Percentiles rank a stretch among this genome's conserved stretches.
These are phyloP conservation scores for Spodoptera exigua DNA, from an alignment of 2,888 invertebrate species.

Conservation along the genomic window DNA sequence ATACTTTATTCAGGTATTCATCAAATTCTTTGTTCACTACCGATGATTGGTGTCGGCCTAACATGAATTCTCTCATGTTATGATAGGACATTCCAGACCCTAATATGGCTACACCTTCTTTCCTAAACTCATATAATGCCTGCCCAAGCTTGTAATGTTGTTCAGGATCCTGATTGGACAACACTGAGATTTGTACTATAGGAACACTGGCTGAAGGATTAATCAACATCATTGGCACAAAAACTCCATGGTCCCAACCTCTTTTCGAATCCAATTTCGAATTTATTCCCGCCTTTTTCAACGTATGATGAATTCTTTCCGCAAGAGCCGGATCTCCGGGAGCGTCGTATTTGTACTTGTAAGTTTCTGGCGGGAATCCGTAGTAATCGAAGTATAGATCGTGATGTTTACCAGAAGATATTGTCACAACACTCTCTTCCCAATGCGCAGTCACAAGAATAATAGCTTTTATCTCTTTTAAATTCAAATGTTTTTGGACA, in stretches of 20 bases:
- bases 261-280: slow-evolving; percentile 78
- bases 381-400: slow-evolving; percentile 85
- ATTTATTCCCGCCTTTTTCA: slow-evolving; percentile 76
- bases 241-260: slow-evolving; percentile 87
- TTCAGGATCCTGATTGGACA: slow-evolving; percentile 76
- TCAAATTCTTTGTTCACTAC: slow-evolving; percentile 83
- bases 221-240: slow-evolving; percentile 86
- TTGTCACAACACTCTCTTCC: slow-evolving; percentile 80
- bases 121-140: slow-evolving; percentile 75
- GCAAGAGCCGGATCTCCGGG: slow-evolving; percentile 81
- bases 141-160: slow-evolving; percentile 80
- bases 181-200: slow-evolving; percentile 81
- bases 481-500: slow-evolving; percentile 77
- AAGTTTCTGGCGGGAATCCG: slow-evolving; percentile 84
- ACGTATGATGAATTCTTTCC: slow-evolving; percentile 69
- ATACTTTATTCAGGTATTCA: slow-evolving; percentile 76
- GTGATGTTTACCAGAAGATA: slow-evolving; percentile 82
- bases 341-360: slow-evolving; percentile 82
- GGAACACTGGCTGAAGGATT: slow-evolving; percentile 82
- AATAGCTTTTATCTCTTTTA: slow-evolving; percentile 80
- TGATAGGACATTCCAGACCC: slow-evolving; percentile 87
- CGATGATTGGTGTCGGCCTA: slow-evolving; percentile 55
- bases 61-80: slow-evolving; percentile 82
- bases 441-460: slow-evolving; percentile 85
- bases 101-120: slow-evolving; percentile 80